Evolutionary conservation across 2,113 vertebrate genomes (phyloP).

Genomic region (Bufo gargarizans): DNA sequence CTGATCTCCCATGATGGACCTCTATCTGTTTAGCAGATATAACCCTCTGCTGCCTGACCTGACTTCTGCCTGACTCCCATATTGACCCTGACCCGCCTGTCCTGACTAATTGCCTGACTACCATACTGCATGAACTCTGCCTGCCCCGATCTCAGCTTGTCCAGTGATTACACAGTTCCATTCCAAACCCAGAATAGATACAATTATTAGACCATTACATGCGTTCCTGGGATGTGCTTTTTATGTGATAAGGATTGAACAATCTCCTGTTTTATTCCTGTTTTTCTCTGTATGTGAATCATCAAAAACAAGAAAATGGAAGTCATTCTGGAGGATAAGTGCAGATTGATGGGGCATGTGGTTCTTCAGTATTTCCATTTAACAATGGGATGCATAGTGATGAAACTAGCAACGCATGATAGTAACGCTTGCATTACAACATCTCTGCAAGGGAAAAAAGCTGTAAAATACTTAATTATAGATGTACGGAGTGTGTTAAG

Average conservation of each 20-base stretch:
- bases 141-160: no score
- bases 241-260: background rate
- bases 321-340: background rate
- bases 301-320: background rate
- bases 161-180: no score
- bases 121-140: no score
- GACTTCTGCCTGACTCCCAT: no score
- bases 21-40: no score
- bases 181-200: background rate
- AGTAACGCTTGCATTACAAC: background rate
- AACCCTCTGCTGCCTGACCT: no score
- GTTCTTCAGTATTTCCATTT: background rate
- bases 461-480: constrained; percentile 9
- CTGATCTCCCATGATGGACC: no score
- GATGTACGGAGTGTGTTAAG: background rate
- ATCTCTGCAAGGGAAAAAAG: background rate
- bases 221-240: background rate
- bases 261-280: background rate
- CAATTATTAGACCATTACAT: background rate
- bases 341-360: background rate
- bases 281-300: constrained; percentile 13
- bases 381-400: background rate
- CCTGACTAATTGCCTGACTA: no score
- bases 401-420: background rate
- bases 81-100: no score